Evolutionary conservation across 2,797 vertebrate species (phyloP).

Genomic region (Bovichtus diacanthus): DNA sequence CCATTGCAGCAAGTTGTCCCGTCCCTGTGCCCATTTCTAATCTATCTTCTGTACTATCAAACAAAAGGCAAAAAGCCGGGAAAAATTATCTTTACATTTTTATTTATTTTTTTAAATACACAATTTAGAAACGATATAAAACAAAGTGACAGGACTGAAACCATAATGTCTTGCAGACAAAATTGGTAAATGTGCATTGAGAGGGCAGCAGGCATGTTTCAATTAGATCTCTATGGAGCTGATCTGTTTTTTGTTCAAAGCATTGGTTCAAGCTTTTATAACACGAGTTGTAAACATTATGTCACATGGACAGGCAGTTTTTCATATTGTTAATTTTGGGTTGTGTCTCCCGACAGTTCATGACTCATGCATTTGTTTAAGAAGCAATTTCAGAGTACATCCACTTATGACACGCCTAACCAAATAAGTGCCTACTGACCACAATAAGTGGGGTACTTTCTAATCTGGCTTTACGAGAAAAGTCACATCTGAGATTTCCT

Average conservation of each 20-base stretch:
- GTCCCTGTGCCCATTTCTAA: no score
- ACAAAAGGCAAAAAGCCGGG: no score
- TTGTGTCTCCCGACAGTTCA: background rate
- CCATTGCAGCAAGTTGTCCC: no score
- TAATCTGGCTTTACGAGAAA: background rate
- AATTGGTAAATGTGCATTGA: background rate
- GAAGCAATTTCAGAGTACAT: background rate
- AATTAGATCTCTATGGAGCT: background rate
- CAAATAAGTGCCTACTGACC: conserved; percentile 5
- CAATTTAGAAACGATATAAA: background rate
- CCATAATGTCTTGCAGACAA: background rate
- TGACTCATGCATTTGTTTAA: conserved; percentile 11
- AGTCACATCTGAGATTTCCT: conserved; percentile 8
- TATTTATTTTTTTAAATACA: background rate
- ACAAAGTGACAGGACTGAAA: background rate
- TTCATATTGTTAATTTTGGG: conserved; percentile 1
- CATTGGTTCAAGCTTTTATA: background rate
- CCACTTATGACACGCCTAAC: background rate
- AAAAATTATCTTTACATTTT: background rate
- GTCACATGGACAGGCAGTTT: background rate
- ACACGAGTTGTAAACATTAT: background rate
- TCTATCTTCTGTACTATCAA: no score
- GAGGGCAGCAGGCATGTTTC: background rate
- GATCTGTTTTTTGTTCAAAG: background rate
- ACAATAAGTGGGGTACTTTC: conserved; percentile 3